Evolutionary conservation across 1,140 invertebrate species (phyloP), one percentile per base, ranked within the genome.

Genomic region (Drosophila prosaltans): DNA sequence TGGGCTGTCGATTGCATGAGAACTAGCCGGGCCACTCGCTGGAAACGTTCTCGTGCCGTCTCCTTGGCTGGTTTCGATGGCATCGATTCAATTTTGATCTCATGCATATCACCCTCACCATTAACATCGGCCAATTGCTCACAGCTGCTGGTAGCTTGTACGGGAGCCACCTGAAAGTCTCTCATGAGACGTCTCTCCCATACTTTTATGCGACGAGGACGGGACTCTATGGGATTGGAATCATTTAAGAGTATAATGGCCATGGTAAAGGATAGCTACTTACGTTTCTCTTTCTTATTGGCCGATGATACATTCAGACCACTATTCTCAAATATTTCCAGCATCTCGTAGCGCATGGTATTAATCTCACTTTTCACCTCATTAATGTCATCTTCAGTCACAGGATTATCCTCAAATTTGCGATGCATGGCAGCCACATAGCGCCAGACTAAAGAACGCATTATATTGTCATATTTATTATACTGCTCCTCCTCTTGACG

Each of bases 301-400:
- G 94, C 94, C 2, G 93, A 94, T 1, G 94, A 94, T 0, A 96
- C 94, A 88, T 97, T 95, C 95, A 97, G 95, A 28, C 96, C 96
- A 78, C 96, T 97, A 86, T 93, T 94, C 60, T 94, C 94, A 32
- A 98, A 95, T 16, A 98, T 95, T 79, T 98, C 97, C 0, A 98
- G 93, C 69, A 98, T 93, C 92, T 98, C 97, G 86, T 96, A 97
- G 75, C 95, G 94, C 93, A 97, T 95, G 0, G 96, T 94, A 0
- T 95, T 96, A 16, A 98, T 95, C 78, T 98, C 97, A 82, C 96
- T 95, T 91, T 98, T 98, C 1, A 99, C 94, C 93, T 99, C 98
- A 78, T 98, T 98, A 57, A 98, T 94, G 80, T 98, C 96, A 79
- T 98, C 97, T 91, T 98, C 97, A 11, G 97, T 98, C 0, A 98